A percentile compares a stretch with the other conserved stretches of the same genome.
phyloP scores from a whole-genome alignment of 2,888 invertebrate species.

The Cotesia congregata region DNA sequence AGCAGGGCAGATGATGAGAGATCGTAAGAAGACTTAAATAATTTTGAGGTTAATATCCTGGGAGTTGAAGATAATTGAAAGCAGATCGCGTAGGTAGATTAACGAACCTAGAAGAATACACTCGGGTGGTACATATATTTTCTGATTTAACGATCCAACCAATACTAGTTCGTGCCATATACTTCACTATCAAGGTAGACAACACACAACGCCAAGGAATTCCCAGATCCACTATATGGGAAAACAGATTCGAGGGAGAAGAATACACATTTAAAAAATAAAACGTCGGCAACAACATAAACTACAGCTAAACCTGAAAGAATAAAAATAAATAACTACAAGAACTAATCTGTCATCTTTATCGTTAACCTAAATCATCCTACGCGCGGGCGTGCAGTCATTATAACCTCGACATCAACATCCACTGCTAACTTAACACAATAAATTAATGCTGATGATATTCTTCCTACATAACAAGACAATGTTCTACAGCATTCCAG shows the following conservation, averaged over 20 bases:
- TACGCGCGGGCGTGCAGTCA: slow-evolving; percentile 31
- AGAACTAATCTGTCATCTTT: slow-evolving; percentile 48
- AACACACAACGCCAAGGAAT: not conserved
- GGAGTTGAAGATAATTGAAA: slow-evolving; percentile 23
- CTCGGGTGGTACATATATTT: slow-evolving; percentile 31
- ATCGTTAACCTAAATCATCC: slow-evolving; percentile 49
- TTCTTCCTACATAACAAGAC: slow-evolving; percentile 23
- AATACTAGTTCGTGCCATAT: slow-evolving; percentile 29
- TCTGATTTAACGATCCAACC: slow-evolving; percentile 19
- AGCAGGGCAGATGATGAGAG: not conserved
- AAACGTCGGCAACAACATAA: not conserved
- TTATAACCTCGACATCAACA: slow-evolving; percentile 28
- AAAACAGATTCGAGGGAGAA: slow-evolving; percentile 32
- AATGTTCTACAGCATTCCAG: slow-evolving; percentile 20
- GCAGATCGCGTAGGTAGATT: slow-evolving; percentile 31
- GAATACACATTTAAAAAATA: slow-evolving; percentile 1
- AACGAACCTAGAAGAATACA: slow-evolving; percentile 32
- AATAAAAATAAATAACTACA: not conserved
- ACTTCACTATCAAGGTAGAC: slow-evolving; percentile 26
- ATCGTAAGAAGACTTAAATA: not conserved
- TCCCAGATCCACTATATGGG: slow-evolving; percentile 33
- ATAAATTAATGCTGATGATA: not conserved
- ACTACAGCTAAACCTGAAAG: not conserved
- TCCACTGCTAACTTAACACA: slow-evolving; percentile 15
- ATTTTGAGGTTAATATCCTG: slow-evolving; percentile 11